These are phyloP conservation scores for Phrixothrix hirtus DNA, from an alignment of 2,888 invertebrate species.

Conservation along the genomic window DNA sequence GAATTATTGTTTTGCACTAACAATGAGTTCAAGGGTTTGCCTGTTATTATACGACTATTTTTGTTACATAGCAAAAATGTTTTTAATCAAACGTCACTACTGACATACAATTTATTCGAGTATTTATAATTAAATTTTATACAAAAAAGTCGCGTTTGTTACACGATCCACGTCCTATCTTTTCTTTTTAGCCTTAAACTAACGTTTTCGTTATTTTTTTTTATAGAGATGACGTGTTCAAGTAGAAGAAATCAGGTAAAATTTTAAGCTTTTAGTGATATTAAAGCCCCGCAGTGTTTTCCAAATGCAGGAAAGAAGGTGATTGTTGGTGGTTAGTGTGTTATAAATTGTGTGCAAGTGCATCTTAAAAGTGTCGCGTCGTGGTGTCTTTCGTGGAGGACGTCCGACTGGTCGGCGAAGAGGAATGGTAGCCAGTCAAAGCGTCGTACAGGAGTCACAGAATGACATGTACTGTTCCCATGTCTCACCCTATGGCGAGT, in stretches of 20 bases:
- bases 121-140: no score
- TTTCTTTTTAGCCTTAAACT: no score
- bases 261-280: not conserved
- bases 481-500: slow-evolving; percentile 60
- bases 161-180: slow-evolving; percentile 7
- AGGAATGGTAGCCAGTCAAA: slow-evolving; percentile 57
- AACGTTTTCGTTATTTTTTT: slow-evolving; percentile 5
- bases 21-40: slow-evolving; percentile 11
- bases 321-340: slow-evolving; percentile 20
- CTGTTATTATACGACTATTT: slow-evolving; percentile 7
- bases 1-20: slow-evolving; percentile 5
- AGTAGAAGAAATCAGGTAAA: slow-evolving; percentile 5
- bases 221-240: slow-evolving; percentile 9
- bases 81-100: not conserved
- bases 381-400: slow-evolving; percentile 55
- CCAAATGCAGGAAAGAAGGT: slow-evolving; percentile 16
- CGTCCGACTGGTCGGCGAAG: slow-evolving; percentile 58
- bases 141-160: not conserved
- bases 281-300: slow-evolving; percentile 2
- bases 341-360: slow-evolving; percentile 12
- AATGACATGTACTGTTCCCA: slow-evolving; percentile 57
- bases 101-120: no score
- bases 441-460: slow-evolving; percentile 51
- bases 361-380: slow-evolving; percentile 35
- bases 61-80: slow-evolving; percentile 1